Percentiles rank a stretch among this genome's conserved stretches.
Conservation (phyloP, 2,113 vertebrate genomes). For the Sylvietta virens region DNA sequence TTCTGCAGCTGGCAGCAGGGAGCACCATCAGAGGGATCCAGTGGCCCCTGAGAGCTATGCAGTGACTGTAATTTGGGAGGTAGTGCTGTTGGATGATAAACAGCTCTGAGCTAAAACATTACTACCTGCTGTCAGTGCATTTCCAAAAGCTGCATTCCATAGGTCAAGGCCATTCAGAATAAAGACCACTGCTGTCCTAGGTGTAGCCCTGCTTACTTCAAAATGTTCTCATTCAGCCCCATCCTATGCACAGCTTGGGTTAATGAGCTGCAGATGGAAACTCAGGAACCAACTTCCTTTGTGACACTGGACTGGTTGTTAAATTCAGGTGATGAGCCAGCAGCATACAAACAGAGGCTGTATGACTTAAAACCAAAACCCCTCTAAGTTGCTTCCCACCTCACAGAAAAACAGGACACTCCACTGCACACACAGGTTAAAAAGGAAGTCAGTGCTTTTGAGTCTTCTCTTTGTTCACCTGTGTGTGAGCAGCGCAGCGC, state of each 20-base stretch:
- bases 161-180: neutral
- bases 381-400: neutral
- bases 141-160: neutral
- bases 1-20: neutral
- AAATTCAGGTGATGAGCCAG: neutral
- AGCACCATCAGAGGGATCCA: neutral
- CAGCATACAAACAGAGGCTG: neutral
- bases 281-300: neutral
- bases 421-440: neutral
- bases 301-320: neutral
- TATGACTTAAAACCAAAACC: neutral
- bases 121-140: neutral
- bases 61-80: neutral
- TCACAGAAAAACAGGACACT: neutral
- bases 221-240: neutral
- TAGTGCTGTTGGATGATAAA: neutral
- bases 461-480: slow-evolving; percentile 81
- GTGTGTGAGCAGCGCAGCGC: slow-evolving; percentile 72
- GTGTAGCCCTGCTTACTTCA: neutral
- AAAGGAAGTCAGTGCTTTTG: neutral
- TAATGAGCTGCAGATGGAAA: neutral
- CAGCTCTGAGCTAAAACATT: neutral
- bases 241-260: neutral
- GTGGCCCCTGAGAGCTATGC: neutral
- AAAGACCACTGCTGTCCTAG: neutral